Evolutionary conservation across 1,140 invertebrate genomes (phyloP), one percentile per base, ranked within the genome.

Genomic region (Penaeus vannamei): DNA sequence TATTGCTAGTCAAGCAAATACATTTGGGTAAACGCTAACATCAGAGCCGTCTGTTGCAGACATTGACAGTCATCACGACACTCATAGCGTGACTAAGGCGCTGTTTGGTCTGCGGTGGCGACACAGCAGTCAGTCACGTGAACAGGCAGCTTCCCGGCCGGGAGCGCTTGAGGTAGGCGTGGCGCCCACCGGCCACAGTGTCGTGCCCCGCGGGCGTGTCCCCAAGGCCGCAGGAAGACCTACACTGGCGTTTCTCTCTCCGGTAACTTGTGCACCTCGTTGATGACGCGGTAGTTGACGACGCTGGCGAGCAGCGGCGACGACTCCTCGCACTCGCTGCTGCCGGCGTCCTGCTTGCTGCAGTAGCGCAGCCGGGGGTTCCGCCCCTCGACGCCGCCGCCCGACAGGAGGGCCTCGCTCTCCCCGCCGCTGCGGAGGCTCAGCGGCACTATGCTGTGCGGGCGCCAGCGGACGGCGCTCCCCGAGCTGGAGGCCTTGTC

Each of bases 181-280:
- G 29, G 23, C 23, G 26, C 77, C 26, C 77, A 79, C n/a, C 59
- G 26, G 26, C 7, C 64, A 76, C 7, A 22, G 10, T 7, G 19
- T 26, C 46, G 26, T 60, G 42, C 0, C 3, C 23, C 61, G 46
- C 62, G 14, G 60, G 26, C 10, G 62, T n/a, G n/a, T 29, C 42
- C 32, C 26, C 26, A 76, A 10, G 3, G 77, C 59, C 2, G n/a
- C 29, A 26, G 17, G 23, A 23, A 14, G 36, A 22, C 2, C 62
- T 62, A 89, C 82, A 89, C 87, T 12, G 87, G 87, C 1, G 87
- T 89, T 20, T 89, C 87, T 29, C 87, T 36, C 60, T 89, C 87
- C 4, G 87, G 72, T 23, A 79, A 61, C 60, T 61, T 76, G 23
- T 79, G 87, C 72, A 89, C 60, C 72, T 89, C 87, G 46, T 80